phyloP scores from a whole-genome alignment of 2,113 vertebrate genomes.

The Anseranas semipalmata region DNA sequence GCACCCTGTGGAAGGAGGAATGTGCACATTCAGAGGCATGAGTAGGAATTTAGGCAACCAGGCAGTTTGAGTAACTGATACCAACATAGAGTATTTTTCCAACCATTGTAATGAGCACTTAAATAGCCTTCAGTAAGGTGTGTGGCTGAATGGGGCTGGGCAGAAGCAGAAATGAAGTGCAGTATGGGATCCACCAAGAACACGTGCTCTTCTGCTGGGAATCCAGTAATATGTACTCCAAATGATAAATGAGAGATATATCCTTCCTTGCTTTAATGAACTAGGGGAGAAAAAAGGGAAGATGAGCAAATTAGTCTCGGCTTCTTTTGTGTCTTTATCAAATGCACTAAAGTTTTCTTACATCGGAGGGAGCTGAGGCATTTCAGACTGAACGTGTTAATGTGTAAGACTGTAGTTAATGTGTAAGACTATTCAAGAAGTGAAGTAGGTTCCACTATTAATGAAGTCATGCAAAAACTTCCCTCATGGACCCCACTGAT shows the following conservation, averaged over 20 bases:
- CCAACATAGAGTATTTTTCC: background rate
- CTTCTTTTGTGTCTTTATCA: background rate
- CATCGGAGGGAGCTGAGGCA: background rate
- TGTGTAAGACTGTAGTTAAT: background rate
- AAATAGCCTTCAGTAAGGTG: background rate
- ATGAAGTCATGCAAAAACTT: background rate
- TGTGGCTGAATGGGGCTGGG: background rate
- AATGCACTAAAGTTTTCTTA: background rate
- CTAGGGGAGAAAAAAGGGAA: background rate
- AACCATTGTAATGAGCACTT: background rate
- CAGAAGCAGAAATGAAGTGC: background rate
- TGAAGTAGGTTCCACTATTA: background rate
- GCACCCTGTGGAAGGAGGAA: background rate
- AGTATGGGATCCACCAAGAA: background rate
- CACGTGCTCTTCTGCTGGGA: accelerated
- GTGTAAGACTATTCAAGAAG: background rate
- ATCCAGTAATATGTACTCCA: background rate
- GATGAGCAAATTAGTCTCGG: background rate
- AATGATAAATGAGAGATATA: background rate
- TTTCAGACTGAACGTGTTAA: background rate
- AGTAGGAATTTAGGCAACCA: background rate
- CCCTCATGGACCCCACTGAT: background rate
- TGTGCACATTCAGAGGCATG: background rate
- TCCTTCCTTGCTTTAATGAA: background rate
- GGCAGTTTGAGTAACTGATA: background rate